Conservation (phyloP, 2,888 invertebrate genomes). For the Eledona agricola region DNA sequence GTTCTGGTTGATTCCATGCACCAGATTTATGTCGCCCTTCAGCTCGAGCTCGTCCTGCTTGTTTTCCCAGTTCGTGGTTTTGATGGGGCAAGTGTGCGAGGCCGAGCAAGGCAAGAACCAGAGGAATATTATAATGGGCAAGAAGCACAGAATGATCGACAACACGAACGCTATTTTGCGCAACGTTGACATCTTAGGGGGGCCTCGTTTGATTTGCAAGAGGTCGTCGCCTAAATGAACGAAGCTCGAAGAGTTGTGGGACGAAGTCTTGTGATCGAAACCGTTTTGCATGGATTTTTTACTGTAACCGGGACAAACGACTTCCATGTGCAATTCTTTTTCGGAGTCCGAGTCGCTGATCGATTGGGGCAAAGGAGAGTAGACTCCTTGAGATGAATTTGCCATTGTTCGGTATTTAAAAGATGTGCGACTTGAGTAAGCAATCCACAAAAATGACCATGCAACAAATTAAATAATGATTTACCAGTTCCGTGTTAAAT, state of each 20-base stretch:
- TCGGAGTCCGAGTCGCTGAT: conserved; percentile 80
- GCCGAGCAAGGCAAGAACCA: conserved; percentile 81
- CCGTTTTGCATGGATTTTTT: conserved; percentile 41
- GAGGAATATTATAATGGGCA: conserved; percentile 76
- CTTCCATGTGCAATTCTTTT: conserved; percentile 68
- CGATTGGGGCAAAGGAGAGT: conserved; percentile 80
- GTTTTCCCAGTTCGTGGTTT: conserved; percentile 74
- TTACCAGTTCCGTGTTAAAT: too few relatives aligned
- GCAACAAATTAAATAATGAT: too few relatives aligned
- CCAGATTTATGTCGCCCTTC: conserved; percentile 75
- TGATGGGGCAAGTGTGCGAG: conserved; percentile 72
- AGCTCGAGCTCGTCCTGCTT: conserved; percentile 75
- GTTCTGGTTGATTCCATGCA: conserved; percentile 70
- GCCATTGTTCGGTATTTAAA: conserved; percentile 54
- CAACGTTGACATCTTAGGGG: conserved; percentile 69
- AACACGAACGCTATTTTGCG: conserved; percentile 75
- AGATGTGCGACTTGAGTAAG: too few relatives aligned
- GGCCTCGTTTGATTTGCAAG: conserved; percentile 47
- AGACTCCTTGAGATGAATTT: conserved; percentile 66
- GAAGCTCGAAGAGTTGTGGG: conserved; percentile 41
- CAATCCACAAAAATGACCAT: too few relatives aligned
- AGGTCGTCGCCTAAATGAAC: conserved; percentile 47
- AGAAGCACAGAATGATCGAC: conserved; percentile 75
- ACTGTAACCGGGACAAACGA: conserved; percentile 44
- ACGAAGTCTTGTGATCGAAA: conserved; percentile 34